These are phyloP conservation scores for Drosophila helvetica DNA, from an alignment of 2,888 invertebrate genomes.

Conservation along the genomic window DNA sequence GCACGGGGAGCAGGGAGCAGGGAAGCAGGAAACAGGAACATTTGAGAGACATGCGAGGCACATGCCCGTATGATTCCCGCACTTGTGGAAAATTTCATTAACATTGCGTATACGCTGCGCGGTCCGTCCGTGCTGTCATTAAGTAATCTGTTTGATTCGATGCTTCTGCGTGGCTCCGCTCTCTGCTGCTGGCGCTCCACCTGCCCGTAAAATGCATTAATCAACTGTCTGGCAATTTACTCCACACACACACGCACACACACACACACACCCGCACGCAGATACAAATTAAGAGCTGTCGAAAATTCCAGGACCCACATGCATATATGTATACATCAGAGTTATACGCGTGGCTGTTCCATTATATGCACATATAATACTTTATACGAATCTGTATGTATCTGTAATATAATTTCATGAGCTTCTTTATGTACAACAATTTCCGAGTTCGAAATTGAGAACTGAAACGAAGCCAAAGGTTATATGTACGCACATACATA, in stretches of 20 bases:
- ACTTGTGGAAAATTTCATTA: constrained; percentile 63
- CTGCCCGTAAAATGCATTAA: constrained; percentile 69
- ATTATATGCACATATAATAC: neutral
- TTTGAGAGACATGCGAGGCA: neutral
- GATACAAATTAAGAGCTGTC: constrained; percentile 29
- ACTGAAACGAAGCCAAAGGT: neutral
- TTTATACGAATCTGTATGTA: neutral
- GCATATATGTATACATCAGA: constrained; percentile 11
- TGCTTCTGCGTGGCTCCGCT: neutral
- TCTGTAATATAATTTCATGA: neutral
- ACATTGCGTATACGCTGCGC: constrained; percentile 64
- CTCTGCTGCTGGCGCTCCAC: constrained; percentile 14
- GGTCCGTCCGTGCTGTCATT: constrained; percentile 50
- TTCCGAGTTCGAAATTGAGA: neutral
- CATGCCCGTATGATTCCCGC: neutral
- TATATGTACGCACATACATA: neutral
- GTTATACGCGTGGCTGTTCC: neutral
- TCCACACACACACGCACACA: constrained; percentile 15
- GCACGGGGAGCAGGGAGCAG: neutral
- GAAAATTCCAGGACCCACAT: constrained; percentile 4
- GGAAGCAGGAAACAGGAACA: neutral
- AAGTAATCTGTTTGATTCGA: constrained; percentile 60
- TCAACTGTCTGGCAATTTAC: constrained; percentile 71
- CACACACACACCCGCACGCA: constrained; percentile 1
- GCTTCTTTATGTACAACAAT: neutral